Base-by-base conservation (phyloP, 2,797 vertebrate genomes). In the Tauraco hartlaubi region DNA sequence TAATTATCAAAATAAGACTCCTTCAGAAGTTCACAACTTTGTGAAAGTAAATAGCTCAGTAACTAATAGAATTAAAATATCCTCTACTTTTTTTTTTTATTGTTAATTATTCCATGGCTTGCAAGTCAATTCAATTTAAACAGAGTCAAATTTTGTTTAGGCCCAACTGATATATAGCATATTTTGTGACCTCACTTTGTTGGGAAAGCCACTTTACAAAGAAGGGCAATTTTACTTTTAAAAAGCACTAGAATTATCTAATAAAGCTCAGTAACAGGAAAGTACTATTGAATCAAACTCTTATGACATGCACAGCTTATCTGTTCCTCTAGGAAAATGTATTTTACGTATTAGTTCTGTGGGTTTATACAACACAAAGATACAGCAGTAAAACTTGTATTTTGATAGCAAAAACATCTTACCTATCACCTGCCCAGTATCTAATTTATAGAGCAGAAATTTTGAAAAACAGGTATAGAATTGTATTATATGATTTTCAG, bases 21-120 rank as follows among this genome's bases (percentile, higher is more conserved):
- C 64, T 77, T 72, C 33, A 49, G 41, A 92, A 92, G n/a, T 52
- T 80, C 59, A 74, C 44, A 85, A 54, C 6, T 5, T 16, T 7
- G 85, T 35, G 23, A 75, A 80, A 55, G n/a, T 44, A 86, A 79
- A 66, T 77, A 85, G 15, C 16, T 68, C 51, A 49, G 56, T 67
- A 81, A 62, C 29, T 48, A 79, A 68, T 4, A 76, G 51, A 75
- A 78, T 80, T 86, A 62, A 88, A 80, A 39, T 67, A 69, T 7
- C 28, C 29, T 43, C 26, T 64, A 3, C 33, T 15, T 39, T 64
- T 28, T 31, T 31, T 46, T 75, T 73, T 67, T 66, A 21, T 56
- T 89, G 8, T 76, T 96, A 94, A 80, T 90, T 94, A 75, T 78
- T 93, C 33, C 61, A 19, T 52, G 71, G 31, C 35, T 91, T 94